These are phyloP conservation scores for Oedothorax gibbosus DNA, from an alignment of 1,140 invertebrate species.

Conservation along the genomic window DNA sequence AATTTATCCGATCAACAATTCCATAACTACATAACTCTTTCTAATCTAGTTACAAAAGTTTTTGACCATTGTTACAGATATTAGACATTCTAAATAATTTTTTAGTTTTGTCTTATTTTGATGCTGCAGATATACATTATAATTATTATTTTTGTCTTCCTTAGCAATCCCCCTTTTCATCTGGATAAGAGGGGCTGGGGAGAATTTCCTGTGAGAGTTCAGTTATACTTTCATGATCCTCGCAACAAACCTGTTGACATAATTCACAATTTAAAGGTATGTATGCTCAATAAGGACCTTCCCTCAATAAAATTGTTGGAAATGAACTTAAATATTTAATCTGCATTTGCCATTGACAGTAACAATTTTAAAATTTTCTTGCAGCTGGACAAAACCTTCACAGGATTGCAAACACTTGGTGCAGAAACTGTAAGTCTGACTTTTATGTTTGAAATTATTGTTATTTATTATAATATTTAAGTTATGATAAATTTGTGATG, in stretches of 20 bases:
- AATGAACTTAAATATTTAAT: not conserved
- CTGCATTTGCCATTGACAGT: not conserved
- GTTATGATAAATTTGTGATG: too few species aligned
- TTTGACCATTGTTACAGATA: too few species aligned
- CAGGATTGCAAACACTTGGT: conserved; percentile 85
- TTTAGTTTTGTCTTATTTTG: too few species aligned
- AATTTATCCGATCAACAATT: too few species aligned
- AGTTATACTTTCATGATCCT: conserved; percentile 81
- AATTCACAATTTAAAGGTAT: conserved; percentile 80
- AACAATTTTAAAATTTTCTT: conserved; percentile 59
- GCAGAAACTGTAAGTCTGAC: conserved; percentile 76
- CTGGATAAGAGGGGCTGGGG: conserved; percentile 88
- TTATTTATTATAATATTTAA: too few species aligned
- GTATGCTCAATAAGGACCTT: not conserved
- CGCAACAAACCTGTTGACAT: conserved; percentile 84
- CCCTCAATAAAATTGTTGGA: not conserved
- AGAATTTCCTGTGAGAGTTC: conserved; percentile 86
- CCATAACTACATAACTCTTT: too few species aligned
- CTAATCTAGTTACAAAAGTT: too few species aligned
- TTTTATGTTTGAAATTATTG: not conserved
- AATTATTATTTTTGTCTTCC: conserved; percentile 60
- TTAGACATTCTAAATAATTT: too few species aligned
- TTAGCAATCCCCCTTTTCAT: conserved; percentile 82
- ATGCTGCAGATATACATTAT: too few species aligned
- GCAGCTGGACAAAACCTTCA: conserved; percentile 83